Percentiles rank a stretch among this genome's conserved stretches.
Evolutionary conservation across 2,888 invertebrate species (phyloP).

Genomic region (Lepidocyrtinus sp.): DNA sequence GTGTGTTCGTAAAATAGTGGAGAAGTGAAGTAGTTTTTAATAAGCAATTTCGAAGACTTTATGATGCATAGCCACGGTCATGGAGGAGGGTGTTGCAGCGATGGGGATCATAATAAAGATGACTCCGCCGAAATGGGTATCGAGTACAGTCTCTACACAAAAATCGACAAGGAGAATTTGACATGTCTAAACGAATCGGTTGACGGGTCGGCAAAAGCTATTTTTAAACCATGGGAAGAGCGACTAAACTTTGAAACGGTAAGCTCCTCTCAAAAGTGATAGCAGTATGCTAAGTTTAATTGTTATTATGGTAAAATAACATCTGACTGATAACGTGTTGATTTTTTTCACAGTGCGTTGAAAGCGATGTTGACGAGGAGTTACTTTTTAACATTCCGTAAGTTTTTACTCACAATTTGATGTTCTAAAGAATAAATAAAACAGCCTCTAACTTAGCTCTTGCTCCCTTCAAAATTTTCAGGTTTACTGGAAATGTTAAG

Average conservation of each 20-base stretch:
- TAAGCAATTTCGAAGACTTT: too few relatives aligned
- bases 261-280: too few relatives aligned
- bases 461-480: conserved; percentile 70
- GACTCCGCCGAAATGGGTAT: conserved; percentile 81
- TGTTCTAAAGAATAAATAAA: too few relatives aligned
- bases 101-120: conserved; percentile 77
- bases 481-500: conserved; percentile 95
- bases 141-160: conserved; percentile 88
- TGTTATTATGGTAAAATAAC: too few relatives aligned
- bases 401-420: too few relatives aligned
- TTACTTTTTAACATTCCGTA: conserved; percentile 94
- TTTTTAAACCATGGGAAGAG: conserved; percentile 95
- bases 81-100: conserved; percentile 76
- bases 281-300: too few relatives aligned
- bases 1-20: too few relatives aligned
- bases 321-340: too few relatives aligned
- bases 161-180: conserved; percentile 89
- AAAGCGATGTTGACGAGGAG: conserved; percentile 97
- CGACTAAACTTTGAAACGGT: conserved; percentile 85
- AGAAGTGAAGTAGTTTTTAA: too few relatives aligned
- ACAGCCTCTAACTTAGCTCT: neutral
- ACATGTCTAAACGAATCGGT: conserved; percentile 91
- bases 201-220: conserved; percentile 88
- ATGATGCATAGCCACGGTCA: conserved; percentile 57
- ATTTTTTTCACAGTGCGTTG: conserved; percentile 83